Evolutionary conservation across 2,113 vertebrate species (phyloP).

Genomic region (Antennarius striatus): DNA sequence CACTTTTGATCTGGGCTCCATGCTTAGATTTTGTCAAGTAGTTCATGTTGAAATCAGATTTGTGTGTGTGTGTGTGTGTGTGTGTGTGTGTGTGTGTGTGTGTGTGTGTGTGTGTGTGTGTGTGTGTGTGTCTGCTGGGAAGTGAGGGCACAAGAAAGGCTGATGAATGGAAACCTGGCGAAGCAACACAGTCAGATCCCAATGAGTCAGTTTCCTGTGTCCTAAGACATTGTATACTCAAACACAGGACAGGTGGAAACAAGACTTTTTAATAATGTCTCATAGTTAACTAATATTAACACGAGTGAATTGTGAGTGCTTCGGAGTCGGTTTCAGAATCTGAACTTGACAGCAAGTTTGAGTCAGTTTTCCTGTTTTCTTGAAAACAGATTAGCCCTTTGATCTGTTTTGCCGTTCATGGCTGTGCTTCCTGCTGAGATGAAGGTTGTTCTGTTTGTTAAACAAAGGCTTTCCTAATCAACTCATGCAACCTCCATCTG

Average conservation of each 20-base stretch:
- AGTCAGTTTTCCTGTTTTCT: constrained; percentile 34
- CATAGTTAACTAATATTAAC: not conserved
- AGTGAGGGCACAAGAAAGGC: constrained; percentile 28
- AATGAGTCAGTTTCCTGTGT: constrained; percentile 47
- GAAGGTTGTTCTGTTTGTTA: constrained; percentile 26
- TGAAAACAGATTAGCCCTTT: constrained; percentile 30
- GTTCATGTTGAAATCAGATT: constrained; percentile 26
- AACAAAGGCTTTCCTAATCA: constrained; percentile 33
- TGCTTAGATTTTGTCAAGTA: constrained; percentile 19
- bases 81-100: constrained; percentile 3
- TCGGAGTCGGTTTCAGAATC: no score
- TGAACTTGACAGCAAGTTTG: not conserved
- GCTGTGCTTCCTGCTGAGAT: constrained; percentile 22
- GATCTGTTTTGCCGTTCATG: constrained; percentile 23
- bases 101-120: constrained; percentile 17
- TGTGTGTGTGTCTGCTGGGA: constrained; percentile 21
- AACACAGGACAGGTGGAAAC: constrained; percentile 29
- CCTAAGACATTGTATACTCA: not conserved
- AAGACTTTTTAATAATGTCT: not conserved
- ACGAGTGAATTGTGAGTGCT: no score
- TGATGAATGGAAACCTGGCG: constrained; percentile 33
- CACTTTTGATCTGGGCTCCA: constrained; percentile 33
- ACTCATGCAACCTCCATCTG: not conserved
- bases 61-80: not conserved
- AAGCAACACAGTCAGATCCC: constrained; percentile 14